Percentiles rank a stretch among this genome's conserved stretches.
Conservation (phyloP, 2,113 vertebrate species). For the Brienomyrus longianalis region DNA sequence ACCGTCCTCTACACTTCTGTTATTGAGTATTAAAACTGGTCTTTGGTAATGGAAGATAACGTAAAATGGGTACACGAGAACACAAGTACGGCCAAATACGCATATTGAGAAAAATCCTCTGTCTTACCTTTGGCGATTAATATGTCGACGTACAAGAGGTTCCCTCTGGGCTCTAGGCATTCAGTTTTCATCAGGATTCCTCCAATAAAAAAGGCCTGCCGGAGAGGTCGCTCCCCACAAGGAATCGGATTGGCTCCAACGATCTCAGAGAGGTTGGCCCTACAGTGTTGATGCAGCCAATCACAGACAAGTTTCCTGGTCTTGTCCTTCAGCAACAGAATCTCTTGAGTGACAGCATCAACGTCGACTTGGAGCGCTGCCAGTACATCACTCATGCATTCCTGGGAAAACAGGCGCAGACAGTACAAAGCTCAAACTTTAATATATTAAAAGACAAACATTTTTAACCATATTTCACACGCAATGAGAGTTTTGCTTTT, state of each 20-base stretch:
- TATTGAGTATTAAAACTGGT: neutral
- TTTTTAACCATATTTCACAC: neutral
- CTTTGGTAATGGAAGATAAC: neutral
- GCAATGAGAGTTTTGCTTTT: neutral
- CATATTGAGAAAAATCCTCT: neutral
- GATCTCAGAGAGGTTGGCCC: conserved; percentile 47
- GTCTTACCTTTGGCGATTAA: conserved; percentile 67
- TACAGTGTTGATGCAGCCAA: conserved; percentile 73
- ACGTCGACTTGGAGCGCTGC: conserved; percentile 65
- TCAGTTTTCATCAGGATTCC: conserved; percentile 63
- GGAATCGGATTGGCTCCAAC: conserved; percentile 32
- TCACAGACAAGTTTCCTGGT: conserved; percentile 59
- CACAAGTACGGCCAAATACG: neutral
- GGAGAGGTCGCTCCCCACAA: conserved; percentile 46
- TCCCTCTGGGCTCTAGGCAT: conserved; percentile 53
- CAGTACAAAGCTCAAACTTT: neutral
- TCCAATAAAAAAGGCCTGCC: conserved; percentile 58
- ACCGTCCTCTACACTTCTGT: neutral
- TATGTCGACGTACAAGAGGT: conserved; percentile 70
- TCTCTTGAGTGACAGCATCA: conserved; percentile 58
- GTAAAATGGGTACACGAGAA: neutral
- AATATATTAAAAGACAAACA: neutral
- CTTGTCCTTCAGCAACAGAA: conserved; percentile 71
- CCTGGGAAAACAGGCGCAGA: conserved; percentile 50
- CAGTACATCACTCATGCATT: conserved; percentile 71